These are phyloP conservation scores for Sebastes fasciatus DNA, from an alignment of 2,113 vertebrate species.

Conservation along the genomic window DNA sequence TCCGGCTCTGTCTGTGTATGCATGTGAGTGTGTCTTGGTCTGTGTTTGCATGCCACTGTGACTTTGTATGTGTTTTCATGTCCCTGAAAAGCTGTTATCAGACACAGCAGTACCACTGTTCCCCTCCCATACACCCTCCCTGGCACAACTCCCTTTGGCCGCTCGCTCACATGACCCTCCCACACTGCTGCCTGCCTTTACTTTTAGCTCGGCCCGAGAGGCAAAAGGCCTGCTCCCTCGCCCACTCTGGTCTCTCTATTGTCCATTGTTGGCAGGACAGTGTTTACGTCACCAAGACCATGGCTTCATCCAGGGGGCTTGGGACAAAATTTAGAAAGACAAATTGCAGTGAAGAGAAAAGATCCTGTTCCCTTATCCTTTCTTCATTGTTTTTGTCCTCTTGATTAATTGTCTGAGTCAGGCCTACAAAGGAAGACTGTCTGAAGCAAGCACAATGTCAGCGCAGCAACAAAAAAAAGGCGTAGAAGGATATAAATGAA, in stretches of 20 bases:
- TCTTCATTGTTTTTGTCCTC: slow-evolving; percentile 4
- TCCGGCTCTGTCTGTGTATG: neutral
- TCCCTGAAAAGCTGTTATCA: slow-evolving; percentile 75
- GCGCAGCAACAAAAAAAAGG: slow-evolving; percentile 1
- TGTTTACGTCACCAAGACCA: slow-evolving; percentile 14
- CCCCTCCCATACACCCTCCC: slow-evolving; percentile 66
- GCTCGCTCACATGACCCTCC: slow-evolving; percentile 78
- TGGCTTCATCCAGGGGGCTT: slow-evolving; percentile 18
- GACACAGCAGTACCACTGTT: slow-evolving; percentile 79
- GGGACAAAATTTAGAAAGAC: slow-evolving; percentile 45
- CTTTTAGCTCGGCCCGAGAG: slow-evolving; percentile 66
- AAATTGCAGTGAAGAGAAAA: slow-evolving; percentile 25
- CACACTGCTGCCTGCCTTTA: slow-evolving; percentile 58
- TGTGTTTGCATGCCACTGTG: slow-evolving; percentile 42
- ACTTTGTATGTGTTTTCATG: slow-evolving; percentile 54
- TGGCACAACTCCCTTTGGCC: slow-evolving; percentile 61
- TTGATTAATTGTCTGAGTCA: slow-evolving; percentile 34
- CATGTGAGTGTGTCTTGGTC: slow-evolving; percentile 37
- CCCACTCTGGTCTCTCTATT: slow-evolving; percentile 64
- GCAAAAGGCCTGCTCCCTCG: slow-evolving; percentile 65
- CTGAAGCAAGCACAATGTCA: slow-evolving; percentile 9
- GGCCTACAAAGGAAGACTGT: neutral
- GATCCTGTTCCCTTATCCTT: neutral
- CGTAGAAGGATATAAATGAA: neutral
- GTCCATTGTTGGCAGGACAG: slow-evolving; percentile 70